Percentiles rank a stretch among this genome's conserved stretches.
These are phyloP conservation scores for Maniola hyperantus DNA, from an alignment of 2,888 invertebrate genomes.

Conservation along the genomic window DNA sequence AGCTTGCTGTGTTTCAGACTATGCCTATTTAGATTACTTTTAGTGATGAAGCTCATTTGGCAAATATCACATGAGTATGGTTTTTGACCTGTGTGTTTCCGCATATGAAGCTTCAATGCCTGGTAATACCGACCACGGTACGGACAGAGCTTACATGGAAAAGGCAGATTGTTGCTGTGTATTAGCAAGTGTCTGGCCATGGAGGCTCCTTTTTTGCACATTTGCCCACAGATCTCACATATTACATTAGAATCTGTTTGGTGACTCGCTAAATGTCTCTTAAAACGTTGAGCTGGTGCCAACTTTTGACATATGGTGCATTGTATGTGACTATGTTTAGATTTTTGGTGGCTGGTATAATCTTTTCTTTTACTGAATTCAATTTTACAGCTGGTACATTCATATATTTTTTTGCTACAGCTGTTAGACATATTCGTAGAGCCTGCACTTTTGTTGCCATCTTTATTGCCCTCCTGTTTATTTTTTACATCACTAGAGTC, in stretches of 20 bases:
- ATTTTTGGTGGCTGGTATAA: slow-evolving; percentile 46
- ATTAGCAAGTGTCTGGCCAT: slow-evolving; percentile 55
- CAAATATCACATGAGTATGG: slow-evolving; percentile 63
- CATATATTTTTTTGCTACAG: slow-evolving; percentile 5
- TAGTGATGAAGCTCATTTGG: slow-evolving; percentile 55
- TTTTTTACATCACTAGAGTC: neutral
- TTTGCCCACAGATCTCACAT: slow-evolving; percentile 59
- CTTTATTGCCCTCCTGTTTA: neutral
- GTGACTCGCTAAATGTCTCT: slow-evolving; percentile 51
- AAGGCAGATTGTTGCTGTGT: slow-evolving; percentile 58
- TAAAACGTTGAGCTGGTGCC: slow-evolving; percentile 49
- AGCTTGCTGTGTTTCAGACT: slow-evolving; percentile 60
- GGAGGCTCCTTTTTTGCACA: slow-evolving; percentile 63
- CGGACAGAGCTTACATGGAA: slow-evolving; percentile 58
- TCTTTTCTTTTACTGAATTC: slow-evolving; percentile 44
- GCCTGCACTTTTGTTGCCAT: neutral
- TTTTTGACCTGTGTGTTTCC: slow-evolving; percentile 60
- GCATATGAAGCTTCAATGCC: slow-evolving; percentile 60
- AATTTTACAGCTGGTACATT: slow-evolving; percentile 14
- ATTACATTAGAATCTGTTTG: slow-evolving; percentile 53
- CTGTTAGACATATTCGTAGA: neutral
- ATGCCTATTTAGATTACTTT: slow-evolving; percentile 65
- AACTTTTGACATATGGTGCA: slow-evolving; percentile 47
- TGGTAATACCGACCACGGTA: slow-evolving; percentile 60
- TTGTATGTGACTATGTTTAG: slow-evolving; percentile 49